A percentile compares a stretch with the other conserved stretches of the same genome.
phyloP scores from a whole-genome alignment of 2,888 invertebrate species.

The Tetropium fuscum region DNA sequence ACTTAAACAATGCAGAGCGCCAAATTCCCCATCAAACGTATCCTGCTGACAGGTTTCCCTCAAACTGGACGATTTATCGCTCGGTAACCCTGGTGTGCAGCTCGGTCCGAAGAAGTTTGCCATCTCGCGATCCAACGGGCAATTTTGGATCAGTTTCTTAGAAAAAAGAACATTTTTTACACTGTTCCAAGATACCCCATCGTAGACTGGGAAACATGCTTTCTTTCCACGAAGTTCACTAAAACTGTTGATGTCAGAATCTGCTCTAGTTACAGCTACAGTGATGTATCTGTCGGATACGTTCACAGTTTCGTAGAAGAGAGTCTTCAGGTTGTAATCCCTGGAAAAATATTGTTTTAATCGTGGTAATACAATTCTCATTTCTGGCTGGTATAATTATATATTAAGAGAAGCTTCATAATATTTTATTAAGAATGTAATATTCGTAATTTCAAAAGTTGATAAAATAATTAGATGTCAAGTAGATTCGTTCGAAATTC shows the following conservation, averaged over 20 bases:
- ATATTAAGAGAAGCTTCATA: too few species aligned
- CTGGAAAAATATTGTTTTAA: conserved; percentile 63
- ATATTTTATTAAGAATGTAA: too few species aligned
- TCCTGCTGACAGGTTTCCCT: conserved; percentile 53
- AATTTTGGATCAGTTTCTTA: conserved; percentile 58
- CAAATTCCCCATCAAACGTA: conserved; percentile 69
- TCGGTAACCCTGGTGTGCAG: conserved; percentile 70
- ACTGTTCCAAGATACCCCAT: conserved; percentile 78
- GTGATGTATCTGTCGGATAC: conserved; percentile 73
- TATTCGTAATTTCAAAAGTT: too few species aligned
- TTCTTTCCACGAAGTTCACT: conserved; percentile 77
- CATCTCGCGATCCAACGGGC: conserved; percentile 63
- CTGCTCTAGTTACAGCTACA: conserved; percentile 75
- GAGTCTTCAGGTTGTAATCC: conserved; percentile 69
- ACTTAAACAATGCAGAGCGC: conserved; percentile 75
- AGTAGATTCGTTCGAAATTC: too few species aligned
- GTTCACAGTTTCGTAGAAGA: conserved; percentile 74
- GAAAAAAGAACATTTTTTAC: conserved; percentile 66
- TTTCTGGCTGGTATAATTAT: too few species aligned
- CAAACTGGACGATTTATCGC: conserved; percentile 49
- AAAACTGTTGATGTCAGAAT: conserved; percentile 71
- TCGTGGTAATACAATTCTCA: too few species aligned
- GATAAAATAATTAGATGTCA: too few species aligned
- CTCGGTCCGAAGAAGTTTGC: conserved; percentile 76
- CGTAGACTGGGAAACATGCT: conserved; percentile 85